Evolutionary conservation across 2,888 invertebrate genomes (phyloP), one percentile per base, ranked within the genome.

Genomic region (Philonicus albiceps): DNA sequence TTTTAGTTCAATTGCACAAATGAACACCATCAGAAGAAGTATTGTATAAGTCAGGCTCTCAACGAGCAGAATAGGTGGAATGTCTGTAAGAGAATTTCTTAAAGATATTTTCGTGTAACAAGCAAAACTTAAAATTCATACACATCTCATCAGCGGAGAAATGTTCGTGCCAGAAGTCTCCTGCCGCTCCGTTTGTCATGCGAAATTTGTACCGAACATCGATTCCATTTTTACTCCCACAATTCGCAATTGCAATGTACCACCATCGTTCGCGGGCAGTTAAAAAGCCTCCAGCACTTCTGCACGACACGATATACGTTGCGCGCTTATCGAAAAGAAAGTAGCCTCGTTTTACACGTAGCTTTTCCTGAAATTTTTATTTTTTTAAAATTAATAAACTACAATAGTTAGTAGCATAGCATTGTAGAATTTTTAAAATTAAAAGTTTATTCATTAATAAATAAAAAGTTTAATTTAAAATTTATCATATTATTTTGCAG

Each of bases 101-200:
- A 2, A 8, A 2, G 27, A 5, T 27, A 11, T 2, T 55, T 55
- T 22, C 8, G 22, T 2, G n/a, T 6, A 5, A 64, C n/a, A 64
- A 22, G 7, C 11, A 2, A 0, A 19, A 3, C 1, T 64, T 22
- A 22, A 64, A 2, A 7, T 27, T 93, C 96, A 95, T 93, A 97
- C 98, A 97, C 93, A 98, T 98, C 93, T 98, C 97, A 91, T 98
- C 98, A 8, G 98, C 98, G 0, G 98, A 98, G 91, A 98, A 98
- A 90, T 98, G 98, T 90, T 96, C 95, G 89, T 95, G 96, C 96
- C 97, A 97, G 89, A 96, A 95, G 89, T 96, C 96, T 0, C 95
- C 96, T 1, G 94, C 94, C 0, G 95, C 93, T 0, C 97, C 97
- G 91, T 98, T 98, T 0, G 97, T 98, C 97, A 98, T 96, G 86